phyloP scores from a whole-genome alignment of 30 jellyfish, hydroid and myxozoan genomes.

The Catostylus mosaicus region DNA sequence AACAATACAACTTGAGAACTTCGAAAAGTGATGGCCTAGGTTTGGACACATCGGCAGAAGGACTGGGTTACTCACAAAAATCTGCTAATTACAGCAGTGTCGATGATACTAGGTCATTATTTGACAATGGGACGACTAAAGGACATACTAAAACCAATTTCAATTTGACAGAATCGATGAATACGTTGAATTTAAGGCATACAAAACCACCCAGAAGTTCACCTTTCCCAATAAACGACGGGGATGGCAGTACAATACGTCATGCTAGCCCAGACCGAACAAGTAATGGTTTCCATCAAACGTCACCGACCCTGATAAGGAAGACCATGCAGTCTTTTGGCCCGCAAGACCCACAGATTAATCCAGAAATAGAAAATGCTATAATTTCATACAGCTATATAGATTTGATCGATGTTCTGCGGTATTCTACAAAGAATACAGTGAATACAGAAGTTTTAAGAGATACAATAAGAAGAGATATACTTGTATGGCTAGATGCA shows the following conservation, averaged over 20 bases:
- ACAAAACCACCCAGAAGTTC: conserved; percentile 42
- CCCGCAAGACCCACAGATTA: conserved; percentile 80
- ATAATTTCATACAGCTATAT: conserved; percentile 72
- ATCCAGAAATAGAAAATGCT: conserved; percentile 78
- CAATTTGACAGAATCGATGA: conserved; percentile 52
- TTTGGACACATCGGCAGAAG: conserved; percentile 19
- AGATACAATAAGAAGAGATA: conserved; percentile 67
- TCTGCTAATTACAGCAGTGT: conserved; percentile 60
- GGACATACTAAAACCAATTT: conserved; percentile 47
- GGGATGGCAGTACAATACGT: not conserved
- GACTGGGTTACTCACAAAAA: conserved; percentile 51
- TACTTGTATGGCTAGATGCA: conserved; percentile 87
- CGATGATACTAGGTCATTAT: conserved; percentile 50
- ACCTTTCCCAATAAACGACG: conserved; percentile 16
- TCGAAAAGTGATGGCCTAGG: conserved; percentile 27
- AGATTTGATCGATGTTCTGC: conserved; percentile 68
- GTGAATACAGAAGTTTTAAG: conserved; percentile 59
- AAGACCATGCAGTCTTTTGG: conserved; percentile 72
- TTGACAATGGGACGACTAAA: conserved; percentile 23
- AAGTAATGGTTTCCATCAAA: conserved; percentile 58
- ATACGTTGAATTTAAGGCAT: conserved; percentile 32
- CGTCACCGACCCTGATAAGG: conserved; percentile 70
- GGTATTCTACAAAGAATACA: conserved; percentile 54
- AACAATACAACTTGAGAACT: conserved; percentile 23
- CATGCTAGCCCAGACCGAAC: conserved; percentile 31